These are phyloP conservation scores for Cisticola juncidis DNA, from an alignment of 2,113 vertebrate species.

Conservation along the genomic window DNA sequence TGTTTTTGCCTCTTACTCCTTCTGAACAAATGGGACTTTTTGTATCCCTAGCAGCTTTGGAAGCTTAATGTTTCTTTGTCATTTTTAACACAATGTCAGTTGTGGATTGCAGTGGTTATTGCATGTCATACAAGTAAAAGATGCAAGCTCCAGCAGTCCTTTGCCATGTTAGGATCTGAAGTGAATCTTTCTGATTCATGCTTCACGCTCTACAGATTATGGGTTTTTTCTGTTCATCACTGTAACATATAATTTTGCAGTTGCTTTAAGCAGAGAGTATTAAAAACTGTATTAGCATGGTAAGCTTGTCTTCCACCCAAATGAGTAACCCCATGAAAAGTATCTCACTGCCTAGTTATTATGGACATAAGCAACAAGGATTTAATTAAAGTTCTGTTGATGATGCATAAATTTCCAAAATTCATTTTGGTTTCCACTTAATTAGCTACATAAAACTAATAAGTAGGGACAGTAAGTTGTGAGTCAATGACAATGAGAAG, in stretches of 20 bases:
- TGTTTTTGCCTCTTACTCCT: not conserved
- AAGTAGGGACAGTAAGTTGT: not conserved
- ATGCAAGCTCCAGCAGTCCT: not conserved
- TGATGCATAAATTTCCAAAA: not conserved
- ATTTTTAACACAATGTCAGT: not conserved
- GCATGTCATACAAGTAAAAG: not conserved
- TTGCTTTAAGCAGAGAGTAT: not conserved
- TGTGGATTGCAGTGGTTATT: not conserved
- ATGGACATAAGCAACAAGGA: not conserved
- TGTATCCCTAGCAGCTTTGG: not conserved
- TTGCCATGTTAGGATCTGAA: not conserved
- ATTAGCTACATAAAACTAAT: not conserved
- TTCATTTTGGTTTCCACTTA: not conserved
- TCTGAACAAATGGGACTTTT: not conserved
- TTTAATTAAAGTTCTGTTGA: constrained; percentile 12
- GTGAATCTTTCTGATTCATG: not conserved
- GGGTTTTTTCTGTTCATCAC: not conserved
- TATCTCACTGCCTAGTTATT: not conserved
- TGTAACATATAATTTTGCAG: not conserved
- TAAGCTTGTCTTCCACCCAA: not conserved
- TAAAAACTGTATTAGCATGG: not conserved
- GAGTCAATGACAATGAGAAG: not conserved
- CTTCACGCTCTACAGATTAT: not conserved
- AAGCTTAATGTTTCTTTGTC: not conserved
- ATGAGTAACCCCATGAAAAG: not conserved